A percentile compares a stretch with the other conserved stretches of the same genome.
phyloP scores from a whole-genome alignment of 2,888 invertebrate species.

The Trichopria drosophilae region DNA sequence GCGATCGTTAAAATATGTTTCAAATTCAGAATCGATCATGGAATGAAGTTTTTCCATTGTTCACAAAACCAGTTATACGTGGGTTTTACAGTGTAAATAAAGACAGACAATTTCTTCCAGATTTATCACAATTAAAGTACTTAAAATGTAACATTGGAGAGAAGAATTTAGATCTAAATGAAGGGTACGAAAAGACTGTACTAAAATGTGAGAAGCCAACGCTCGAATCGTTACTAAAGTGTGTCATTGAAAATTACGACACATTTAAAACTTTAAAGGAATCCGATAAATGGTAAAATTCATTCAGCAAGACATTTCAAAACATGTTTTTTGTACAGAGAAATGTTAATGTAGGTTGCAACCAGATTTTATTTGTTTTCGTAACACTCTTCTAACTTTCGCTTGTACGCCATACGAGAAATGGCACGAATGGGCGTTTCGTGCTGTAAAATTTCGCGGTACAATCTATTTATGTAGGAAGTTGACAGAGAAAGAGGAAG shows the following conservation, averaged over 20 bases:
- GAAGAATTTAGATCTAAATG: slow-evolving; percentile 59
- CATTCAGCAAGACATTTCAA: too few species aligned
- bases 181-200: slow-evolving; percentile 48
- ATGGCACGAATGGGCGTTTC: slow-evolving; percentile 71
- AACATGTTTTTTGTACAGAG: too few species aligned
- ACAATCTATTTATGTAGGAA: slow-evolving; percentile 72
- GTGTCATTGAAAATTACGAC: slow-evolving; percentile 60
- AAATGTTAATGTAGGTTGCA: slow-evolving; percentile 43
- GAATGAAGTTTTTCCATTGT: too few species aligned
- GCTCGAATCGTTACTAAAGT: slow-evolving; percentile 63
- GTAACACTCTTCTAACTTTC: slow-evolving; percentile 70
- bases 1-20: too few species aligned
- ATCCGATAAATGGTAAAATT: too few species aligned
- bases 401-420: slow-evolving; percentile 72
- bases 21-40: too few species aligned
- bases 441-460: slow-evolving; percentile 67
- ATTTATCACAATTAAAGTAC: slow-evolving; percentile 61
- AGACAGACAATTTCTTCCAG: slow-evolving; percentile 44
- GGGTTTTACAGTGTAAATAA: slow-evolving; percentile 63
- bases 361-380: slow-evolving; percentile 68
- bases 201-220: slow-evolving; percentile 59
- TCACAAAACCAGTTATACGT: slow-evolving; percentile 61
- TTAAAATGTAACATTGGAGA: slow-evolving; percentile 49
- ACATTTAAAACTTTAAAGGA: slow-evolving; percentile 32
- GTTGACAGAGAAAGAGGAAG: slow-evolving; percentile 65